Evolutionary conservation across 1,140 invertebrate genomes (phyloP).

Genomic region (Dendroctonus ponderosae): DNA sequence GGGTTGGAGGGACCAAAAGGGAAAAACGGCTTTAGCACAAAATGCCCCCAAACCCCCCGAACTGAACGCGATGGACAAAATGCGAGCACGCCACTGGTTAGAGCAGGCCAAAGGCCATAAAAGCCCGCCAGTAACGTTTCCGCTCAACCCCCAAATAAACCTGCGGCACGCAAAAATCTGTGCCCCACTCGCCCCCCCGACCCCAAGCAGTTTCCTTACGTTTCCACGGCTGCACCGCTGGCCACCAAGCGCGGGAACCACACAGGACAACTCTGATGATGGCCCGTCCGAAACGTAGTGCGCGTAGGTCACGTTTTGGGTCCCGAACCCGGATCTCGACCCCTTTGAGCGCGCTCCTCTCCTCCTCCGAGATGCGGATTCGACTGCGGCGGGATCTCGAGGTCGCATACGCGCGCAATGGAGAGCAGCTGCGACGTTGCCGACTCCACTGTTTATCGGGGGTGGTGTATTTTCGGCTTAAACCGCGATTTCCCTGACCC

Average conservation of each 20-base stretch:
- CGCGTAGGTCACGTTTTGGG: constrained; percentile 10
- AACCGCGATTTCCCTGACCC: too few relatives aligned
- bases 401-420: constrained; percentile 12
- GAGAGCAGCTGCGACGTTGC: constrained; percentile 9
- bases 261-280: not conserved
- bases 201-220: not conserved
- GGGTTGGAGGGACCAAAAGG: too few relatives aligned
- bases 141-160: too few relatives aligned
- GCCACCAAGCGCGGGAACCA: not conserved
- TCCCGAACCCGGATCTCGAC: constrained; percentile 6
- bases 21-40: too few relatives aligned
- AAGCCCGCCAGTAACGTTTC: too few relatives aligned
- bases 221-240: not conserved
- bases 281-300: not conserved
- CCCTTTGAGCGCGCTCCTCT: constrained; percentile 1
- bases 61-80: too few relatives aligned
- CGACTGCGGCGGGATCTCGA: constrained; percentile 15
- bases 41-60: too few relatives aligned
- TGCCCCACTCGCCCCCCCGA: not conserved
- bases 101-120: too few relatives aligned
- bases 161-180: too few relatives aligned
- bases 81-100: too few relatives aligned
- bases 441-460: not conserved
- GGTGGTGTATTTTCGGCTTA: too few relatives aligned
- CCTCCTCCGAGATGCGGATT: constrained; percentile 18